phyloP scores from a whole-genome alignment of 2,888 invertebrate species.

The Andrena camellia region DNA sequence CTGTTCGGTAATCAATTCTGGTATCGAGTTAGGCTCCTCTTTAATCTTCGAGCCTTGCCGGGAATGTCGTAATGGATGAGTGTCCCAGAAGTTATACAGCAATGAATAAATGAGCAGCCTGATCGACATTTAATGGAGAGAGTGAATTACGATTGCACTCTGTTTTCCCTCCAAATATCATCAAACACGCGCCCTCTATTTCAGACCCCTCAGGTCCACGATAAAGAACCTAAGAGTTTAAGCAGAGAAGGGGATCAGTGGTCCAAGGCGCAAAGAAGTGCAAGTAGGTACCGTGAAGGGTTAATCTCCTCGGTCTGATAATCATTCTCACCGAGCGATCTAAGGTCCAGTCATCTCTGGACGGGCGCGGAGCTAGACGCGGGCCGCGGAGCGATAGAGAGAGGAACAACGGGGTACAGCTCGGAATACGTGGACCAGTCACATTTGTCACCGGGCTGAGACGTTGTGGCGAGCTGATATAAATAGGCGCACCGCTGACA shows the following conservation, averaged over 20 bases:
- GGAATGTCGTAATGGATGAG: too few species aligned
- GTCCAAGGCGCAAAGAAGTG: background rate
- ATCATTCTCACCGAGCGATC: constrained; percentile 22
- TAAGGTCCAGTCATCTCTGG: constrained; percentile 12
- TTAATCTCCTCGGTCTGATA: constrained; percentile 44
- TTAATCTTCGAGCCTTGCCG: too few species aligned
- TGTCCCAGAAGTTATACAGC: background rate
- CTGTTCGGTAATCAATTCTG: background rate
- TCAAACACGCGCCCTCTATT: constrained; percentile 13
- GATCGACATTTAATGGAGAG: too few species aligned
- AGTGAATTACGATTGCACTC: background rate
- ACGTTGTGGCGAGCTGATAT: constrained; percentile 76
- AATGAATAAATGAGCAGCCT: background rate
- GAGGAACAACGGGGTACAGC: constrained; percentile 41
- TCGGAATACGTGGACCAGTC: constrained; percentile 73
- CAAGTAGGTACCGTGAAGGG: constrained; percentile 1
- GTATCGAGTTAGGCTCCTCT: background rate
- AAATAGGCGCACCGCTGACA: constrained; percentile 81
- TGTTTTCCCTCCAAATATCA: constrained; percentile 43
- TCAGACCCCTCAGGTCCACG: background rate
- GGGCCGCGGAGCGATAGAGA: constrained; percentile 18
- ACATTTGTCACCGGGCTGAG: constrained; percentile 79
- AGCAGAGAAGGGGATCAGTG: constrained; percentile 12
- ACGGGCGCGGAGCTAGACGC: constrained; percentile 16
- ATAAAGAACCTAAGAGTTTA: background rate